Evolutionary conservation across 2,888 invertebrate species (phyloP).

Genomic region (Tachina lurida): DNA sequence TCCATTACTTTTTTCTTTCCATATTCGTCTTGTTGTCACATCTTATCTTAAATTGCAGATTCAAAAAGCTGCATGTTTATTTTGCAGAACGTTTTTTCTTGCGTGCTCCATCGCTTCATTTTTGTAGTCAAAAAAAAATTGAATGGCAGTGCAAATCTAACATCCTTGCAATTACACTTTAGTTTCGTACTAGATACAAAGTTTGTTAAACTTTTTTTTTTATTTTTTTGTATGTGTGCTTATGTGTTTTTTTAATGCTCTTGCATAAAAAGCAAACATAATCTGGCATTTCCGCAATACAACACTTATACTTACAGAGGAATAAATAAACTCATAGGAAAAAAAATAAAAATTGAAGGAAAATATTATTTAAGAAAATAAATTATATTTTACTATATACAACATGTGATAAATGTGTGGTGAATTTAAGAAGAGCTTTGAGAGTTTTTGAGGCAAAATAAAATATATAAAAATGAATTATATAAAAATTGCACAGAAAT

Average conservation of each 20-base stretch:
- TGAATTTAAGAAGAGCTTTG: slow-evolving; percentile 34
- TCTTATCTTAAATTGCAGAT: slow-evolving; percentile 67
- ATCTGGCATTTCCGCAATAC: slow-evolving; percentile 62
- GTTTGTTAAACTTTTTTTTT: slow-evolving; percentile 21
- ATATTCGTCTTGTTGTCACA: slow-evolving; percentile 62
- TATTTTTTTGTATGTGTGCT: slow-evolving; percentile 10
- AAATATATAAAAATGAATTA: not conserved
- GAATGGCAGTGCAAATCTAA: slow-evolving; percentile 37
- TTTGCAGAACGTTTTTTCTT: slow-evolving; percentile 21
- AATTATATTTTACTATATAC: slow-evolving; percentile 51
- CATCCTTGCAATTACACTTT: slow-evolving; percentile 65
- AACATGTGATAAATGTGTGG: slow-evolving; percentile 54
- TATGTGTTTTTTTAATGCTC: slow-evolving; percentile 4
- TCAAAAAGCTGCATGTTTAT: slow-evolving; percentile 63
- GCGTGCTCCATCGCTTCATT: slow-evolving; percentile 2
- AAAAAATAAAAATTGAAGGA: not conserved
- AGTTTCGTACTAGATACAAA: slow-evolving; percentile 41
- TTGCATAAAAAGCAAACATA: slow-evolving; percentile 62
- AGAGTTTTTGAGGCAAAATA: not conserved
- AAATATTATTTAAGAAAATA: slow-evolving; percentile 31
- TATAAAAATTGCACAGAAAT: no score
- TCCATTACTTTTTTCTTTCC: slow-evolving; percentile 27
- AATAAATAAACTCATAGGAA: slow-evolving; percentile 15
- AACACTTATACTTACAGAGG: slow-evolving; percentile 12
- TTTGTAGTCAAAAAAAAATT: slow-evolving; percentile 28